A percentile compares a stretch with the other conserved stretches of the same genome.
These are phyloP conservation scores for Tetanocera ferruginea DNA, from an alignment of 2,888 invertebrate genomes.

Conservation along the genomic window DNA sequence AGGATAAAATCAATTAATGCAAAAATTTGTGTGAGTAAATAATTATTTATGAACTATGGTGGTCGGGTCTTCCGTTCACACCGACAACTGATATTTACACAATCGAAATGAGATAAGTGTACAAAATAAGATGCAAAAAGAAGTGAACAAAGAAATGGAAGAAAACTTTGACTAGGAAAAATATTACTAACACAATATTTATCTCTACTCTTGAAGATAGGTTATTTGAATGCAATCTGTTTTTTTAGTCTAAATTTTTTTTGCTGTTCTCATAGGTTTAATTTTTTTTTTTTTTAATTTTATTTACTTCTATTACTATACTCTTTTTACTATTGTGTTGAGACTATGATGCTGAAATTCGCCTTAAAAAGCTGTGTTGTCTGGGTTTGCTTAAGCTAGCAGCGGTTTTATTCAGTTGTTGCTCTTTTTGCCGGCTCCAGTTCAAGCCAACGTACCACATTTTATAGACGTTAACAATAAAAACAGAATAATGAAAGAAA, in stretches of 20 bases:
- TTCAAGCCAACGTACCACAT: conserved; percentile 14
- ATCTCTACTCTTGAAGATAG: no score
- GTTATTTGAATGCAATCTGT: no score
- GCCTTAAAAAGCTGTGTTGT: neutral
- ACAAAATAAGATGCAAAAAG: neutral
- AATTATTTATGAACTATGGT: conserved; percentile 25
- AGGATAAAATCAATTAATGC: conserved; percentile 14
- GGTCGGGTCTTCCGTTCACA: conserved; percentile 1
- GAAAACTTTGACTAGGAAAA: neutral
- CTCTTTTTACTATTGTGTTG: neutral
- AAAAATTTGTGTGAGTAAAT: conserved; percentile 20
- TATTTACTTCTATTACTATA: no score
- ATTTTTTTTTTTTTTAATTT: no score
- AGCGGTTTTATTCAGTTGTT: no score
- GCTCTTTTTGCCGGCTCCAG: neutral
- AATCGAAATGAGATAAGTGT: conserved; percentile 7
- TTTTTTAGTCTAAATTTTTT: no score
- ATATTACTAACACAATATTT: no score
- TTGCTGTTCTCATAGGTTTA: no score
- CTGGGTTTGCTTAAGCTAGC: neutral
- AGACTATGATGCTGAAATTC: neutral
- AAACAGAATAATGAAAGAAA: neutral
- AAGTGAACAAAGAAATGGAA: neutral
- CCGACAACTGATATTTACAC: conserved; percentile 23
- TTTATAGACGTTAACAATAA: neutral